A percentile compares a stretch with the other conserved stretches of the same genome.
Conservation (phyloP, 2,113 vertebrate genomes). For the Theristicus caerulescens region DNA sequence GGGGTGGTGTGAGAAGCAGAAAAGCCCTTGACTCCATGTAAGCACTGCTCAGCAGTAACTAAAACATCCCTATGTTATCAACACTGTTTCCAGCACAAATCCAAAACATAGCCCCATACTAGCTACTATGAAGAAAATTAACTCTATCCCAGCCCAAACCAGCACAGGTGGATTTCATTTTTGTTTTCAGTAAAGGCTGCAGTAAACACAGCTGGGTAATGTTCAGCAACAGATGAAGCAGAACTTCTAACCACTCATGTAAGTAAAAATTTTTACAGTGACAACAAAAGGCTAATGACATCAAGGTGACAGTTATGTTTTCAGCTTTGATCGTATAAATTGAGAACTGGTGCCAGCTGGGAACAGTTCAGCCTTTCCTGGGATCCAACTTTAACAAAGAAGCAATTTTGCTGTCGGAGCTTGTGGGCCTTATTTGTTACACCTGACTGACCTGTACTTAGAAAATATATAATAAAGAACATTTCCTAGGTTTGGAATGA, state of each 20-base stretch:
- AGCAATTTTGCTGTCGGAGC: not conserved
- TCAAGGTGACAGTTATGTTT: slow-evolving; percentile 32
- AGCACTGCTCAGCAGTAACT: too few relatives aligned
- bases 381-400: not conserved
- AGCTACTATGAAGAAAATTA: too few relatives aligned
- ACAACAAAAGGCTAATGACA: not conserved
- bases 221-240: not conserved
- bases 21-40: too few relatives aligned
- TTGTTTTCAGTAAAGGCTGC: not conserved
- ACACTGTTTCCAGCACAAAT: too few relatives aligned
- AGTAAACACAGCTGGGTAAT: not conserved
- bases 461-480: not conserved
- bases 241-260: not conserved
- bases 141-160: too few relatives aligned
- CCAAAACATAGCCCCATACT: too few relatives aligned
- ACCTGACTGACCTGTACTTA: not conserved
- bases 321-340: slow-evolving; percentile 23
- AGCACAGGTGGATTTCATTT: not conserved
- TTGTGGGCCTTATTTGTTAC: not conserved
- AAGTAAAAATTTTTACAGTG: not conserved
- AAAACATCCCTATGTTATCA: too few relatives aligned
- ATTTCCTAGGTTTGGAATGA: not conserved
- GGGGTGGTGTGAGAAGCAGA: too few relatives aligned
- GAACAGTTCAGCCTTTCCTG: not conserved
- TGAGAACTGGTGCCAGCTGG: not conserved